Conservation (phyloP, 2,113 vertebrate species). For the Corythornis madagascariensis region DNA sequence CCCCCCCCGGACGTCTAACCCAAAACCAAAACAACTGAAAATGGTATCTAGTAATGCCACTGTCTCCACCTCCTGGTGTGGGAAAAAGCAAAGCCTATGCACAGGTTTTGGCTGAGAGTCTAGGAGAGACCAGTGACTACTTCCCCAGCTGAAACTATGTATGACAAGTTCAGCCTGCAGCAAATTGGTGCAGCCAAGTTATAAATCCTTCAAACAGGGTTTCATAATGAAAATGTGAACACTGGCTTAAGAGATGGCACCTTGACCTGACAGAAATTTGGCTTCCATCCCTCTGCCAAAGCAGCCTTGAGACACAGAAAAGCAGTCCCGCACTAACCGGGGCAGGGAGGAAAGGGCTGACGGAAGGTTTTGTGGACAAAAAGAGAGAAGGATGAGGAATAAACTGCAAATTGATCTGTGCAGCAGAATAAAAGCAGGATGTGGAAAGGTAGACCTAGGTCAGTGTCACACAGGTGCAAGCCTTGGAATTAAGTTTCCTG, state of each 20-base stretch:
- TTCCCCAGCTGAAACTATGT: background rate
- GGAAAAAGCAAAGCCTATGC: background rate
- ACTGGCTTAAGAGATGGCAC: background rate
- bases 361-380: background rate
- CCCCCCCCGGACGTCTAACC: background rate
- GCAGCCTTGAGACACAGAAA: background rate
- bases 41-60: background rate
- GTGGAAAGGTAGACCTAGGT: slow-evolving; percentile 53
- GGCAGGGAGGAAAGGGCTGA: background rate
- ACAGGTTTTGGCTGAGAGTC: background rate
- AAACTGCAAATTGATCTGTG: slow-evolving; percentile 49
- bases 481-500: slow-evolving; percentile 63
- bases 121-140: background rate
- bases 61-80: background rate
- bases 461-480: slow-evolving; percentile 59
- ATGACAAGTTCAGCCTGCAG: background rate
- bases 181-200: background rate
- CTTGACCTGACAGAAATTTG: slow-evolving; percentile 21
- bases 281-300: background rate
- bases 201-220: background rate
- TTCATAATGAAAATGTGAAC: slow-evolving; percentile 28
- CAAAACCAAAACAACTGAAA: background rate
- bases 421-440: slow-evolving; percentile 27
- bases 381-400: background rate
- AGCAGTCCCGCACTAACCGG: background rate